Percentiles rank a stretch among this genome's conserved stretches.
Evolutionary conservation across 2,888 invertebrate genomes (phyloP).

Genomic region (Polyommatus icarus): DNA sequence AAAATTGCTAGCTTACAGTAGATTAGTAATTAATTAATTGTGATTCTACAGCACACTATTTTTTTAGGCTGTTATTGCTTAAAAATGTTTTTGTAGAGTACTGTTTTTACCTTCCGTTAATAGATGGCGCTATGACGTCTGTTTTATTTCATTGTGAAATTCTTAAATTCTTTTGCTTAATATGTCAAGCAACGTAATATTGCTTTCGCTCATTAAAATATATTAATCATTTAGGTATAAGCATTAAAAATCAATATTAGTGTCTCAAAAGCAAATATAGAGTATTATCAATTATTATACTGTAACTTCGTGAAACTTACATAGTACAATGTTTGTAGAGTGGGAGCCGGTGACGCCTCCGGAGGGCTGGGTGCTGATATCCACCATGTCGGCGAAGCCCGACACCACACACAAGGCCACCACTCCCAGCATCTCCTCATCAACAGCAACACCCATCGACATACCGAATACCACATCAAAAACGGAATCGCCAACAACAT

Average conservation of each 20-base stretch:
- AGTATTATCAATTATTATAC: not conserved
- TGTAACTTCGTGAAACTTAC: not conserved
- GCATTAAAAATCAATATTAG: not conserved
- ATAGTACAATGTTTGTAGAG: constrained; percentile 57
- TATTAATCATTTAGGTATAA: too few species aligned
- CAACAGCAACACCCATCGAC: constrained; percentile 46
- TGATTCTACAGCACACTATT: too few species aligned
- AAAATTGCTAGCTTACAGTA: not conserved
- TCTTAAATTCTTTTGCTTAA: too few species aligned
- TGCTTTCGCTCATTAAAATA: not conserved
- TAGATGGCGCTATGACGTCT: not conserved
- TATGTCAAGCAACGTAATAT: not conserved
- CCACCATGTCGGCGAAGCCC: constrained; percentile 62
- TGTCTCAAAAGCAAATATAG: not conserved
- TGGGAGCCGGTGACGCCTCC: constrained; percentile 84
- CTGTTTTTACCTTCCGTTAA: not conserved
- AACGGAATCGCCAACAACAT: constrained; percentile 43
- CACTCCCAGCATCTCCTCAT: constrained; percentile 44
- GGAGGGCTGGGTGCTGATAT: constrained; percentile 83
- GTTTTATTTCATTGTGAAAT: not conserved
- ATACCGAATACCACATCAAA: constrained; percentile 46
- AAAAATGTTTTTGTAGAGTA: not conserved
- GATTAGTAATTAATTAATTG: not conserved
- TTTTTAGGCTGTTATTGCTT: not conserved
- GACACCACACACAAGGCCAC: constrained; percentile 51